Percentiles rank a stretch among this genome's conserved stretches.
These are phyloP conservation scores for Otolemur garnettii DNA, from an alignment of 2,113 vertebrate genomes.

Conservation along the genomic window DNA sequence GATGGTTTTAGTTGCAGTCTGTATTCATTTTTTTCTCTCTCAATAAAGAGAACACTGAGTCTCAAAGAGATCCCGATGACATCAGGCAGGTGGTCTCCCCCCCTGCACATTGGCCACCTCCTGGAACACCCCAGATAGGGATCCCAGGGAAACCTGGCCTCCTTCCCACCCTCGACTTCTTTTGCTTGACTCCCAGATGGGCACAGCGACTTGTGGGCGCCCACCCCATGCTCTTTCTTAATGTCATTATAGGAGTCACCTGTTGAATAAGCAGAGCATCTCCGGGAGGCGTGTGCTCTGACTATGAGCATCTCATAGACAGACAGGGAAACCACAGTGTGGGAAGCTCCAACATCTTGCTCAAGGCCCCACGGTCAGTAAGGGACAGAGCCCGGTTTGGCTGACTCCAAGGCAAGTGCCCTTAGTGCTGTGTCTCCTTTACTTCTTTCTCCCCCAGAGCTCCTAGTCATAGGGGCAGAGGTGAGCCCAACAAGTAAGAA, in stretches of 20 bases:
- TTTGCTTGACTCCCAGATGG: background rate
- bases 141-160: background rate
- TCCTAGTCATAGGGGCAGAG: background rate
- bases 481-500: background rate
- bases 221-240: background rate
- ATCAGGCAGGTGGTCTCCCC: background rate
- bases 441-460: background rate
- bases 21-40: background rate
- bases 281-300: accelerated
- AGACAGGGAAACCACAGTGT: background rate
- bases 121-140: background rate
- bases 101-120: background rate
- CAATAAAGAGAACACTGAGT: background rate
- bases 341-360: background rate
- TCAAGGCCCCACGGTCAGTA: background rate
- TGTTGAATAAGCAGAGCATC: background rate
- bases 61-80: background rate
- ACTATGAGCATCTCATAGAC: background rate
- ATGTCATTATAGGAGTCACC: accelerated
- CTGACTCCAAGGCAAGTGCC: background rate
- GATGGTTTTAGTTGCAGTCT: background rate
- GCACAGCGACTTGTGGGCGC: accelerated
- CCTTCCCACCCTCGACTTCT: background rate
- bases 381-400: background rate
- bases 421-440: too few species aligned